Conservation (phyloP, 1,140 invertebrate genomes). For the Drosophila arizonae region DNA sequence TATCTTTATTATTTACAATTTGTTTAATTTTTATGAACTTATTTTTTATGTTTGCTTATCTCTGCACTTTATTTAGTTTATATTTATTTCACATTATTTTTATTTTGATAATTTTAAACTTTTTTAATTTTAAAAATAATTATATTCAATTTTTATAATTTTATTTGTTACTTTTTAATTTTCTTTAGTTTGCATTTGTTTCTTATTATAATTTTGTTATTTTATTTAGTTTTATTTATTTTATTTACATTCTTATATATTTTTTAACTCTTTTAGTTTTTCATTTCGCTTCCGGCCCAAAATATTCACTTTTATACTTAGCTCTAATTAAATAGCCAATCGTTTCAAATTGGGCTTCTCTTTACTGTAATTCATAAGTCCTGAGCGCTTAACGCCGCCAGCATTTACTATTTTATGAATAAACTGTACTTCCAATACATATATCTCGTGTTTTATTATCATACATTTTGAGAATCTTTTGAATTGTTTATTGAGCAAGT, state of each 20-base stretch:
- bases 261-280: not conserved
- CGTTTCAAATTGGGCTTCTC: conserved; percentile 12
- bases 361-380: conserved; percentile 23
- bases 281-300: conserved; percentile 5
- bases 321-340: not conserved
- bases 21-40: conserved; percentile 10
- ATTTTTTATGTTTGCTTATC: not conserved
- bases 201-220: not conserved
- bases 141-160: not conserved
- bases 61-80: not conserved
- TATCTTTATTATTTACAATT: not conserved
- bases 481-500: conserved; percentile 73
- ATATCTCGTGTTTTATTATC: not conserved
- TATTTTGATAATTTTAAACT: not conserved
- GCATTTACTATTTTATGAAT: conserved; percentile 14
- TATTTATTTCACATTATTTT: not conserved
- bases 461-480: conserved; percentile 53
- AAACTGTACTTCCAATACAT: conserved; percentile 49
- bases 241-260: not conserved
- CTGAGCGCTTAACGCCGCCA: conserved; percentile 21
- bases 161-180: not conserved
- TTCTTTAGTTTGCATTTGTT: not conserved
- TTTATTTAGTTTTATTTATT: not conserved
- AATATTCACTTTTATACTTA: not conserved
- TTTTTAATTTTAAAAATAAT: not conserved